phyloP scores from a whole-genome alignment of 2,888 invertebrate species.

The Altica lythri region DNA sequence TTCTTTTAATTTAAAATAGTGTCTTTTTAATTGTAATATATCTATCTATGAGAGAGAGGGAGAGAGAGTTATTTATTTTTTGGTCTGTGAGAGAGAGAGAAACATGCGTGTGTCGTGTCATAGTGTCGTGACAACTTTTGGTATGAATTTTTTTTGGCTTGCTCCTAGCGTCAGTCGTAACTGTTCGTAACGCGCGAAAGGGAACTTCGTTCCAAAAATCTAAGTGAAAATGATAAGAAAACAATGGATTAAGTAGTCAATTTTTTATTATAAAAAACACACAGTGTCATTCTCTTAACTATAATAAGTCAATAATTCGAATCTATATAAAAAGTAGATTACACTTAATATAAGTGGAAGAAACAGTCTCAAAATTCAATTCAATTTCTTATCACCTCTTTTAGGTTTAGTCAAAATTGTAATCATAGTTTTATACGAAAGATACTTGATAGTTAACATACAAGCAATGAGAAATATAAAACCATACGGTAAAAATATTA shows the following conservation, averaged over 20 bases:
- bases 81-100: too few species aligned
- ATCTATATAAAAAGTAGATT: slow-evolving; percentile 2
- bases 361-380: slow-evolving; percentile 14
- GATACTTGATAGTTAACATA: slow-evolving; percentile 36
- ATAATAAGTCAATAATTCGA: slow-evolving; percentile 5
- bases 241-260: slow-evolving; percentile 2
- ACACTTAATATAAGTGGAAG: slow-evolving; percentile 29
- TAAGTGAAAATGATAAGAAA: too few species aligned
- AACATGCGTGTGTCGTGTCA: too few species aligned
- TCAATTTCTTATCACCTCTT: slow-evolving; percentile 14
- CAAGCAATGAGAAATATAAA: slow-evolving; percentile 46
- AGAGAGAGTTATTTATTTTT: too few species aligned
- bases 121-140: too few species aligned
- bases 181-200: too few species aligned
- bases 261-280: slow-evolving; percentile 8
- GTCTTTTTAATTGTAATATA: too few species aligned
- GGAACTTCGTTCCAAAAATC: too few species aligned
- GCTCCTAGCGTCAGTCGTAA: too few species aligned
- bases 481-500: slow-evolving; percentile 42
- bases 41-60: too few species aligned
- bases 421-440: slow-evolving; percentile 35
- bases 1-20: too few species aligned
- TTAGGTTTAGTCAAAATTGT: slow-evolving; percentile 2
- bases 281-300: slow-evolving; percentile 1
- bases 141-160: too few species aligned